Conservation (phyloP, 2,888 invertebrate genomes). For the Orthonevra nobilis region DNA sequence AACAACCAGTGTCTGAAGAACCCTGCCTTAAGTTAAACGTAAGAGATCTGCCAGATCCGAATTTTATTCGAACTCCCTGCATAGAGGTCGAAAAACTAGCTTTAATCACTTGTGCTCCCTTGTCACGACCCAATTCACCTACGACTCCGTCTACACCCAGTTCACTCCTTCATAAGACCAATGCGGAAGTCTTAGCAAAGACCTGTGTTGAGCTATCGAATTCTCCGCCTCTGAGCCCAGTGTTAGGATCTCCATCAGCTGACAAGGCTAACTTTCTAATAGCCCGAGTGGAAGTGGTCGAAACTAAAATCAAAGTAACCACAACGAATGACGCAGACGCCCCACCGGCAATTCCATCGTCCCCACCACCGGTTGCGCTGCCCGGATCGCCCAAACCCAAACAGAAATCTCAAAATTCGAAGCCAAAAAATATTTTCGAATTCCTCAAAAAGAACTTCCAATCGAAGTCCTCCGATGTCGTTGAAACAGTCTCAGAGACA, state of each 20-base stretch:
- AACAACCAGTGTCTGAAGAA: conserved; percentile 23
- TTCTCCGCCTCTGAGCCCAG: conserved; percentile 47
- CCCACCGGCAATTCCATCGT: conserved; percentile 74
- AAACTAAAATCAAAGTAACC: conserved; percentile 78
- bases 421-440: conserved; percentile 80
- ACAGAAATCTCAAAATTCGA: conserved; percentile 65
- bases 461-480: conserved; percentile 71
- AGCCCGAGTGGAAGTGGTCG: conserved; percentile 77
- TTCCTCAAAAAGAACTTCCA: conserved; percentile 79
- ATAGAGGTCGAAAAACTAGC: conserved; percentile 13
- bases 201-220: conserved; percentile 46
- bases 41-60: conserved; percentile 53
- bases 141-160: conserved; percentile 57
- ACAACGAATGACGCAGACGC: conserved; percentile 73
- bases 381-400: conserved; percentile 53
- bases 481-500: conserved; percentile 67
- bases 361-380: conserved; percentile 35
- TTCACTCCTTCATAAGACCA: conserved; percentile 40
- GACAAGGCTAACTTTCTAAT: conserved; percentile 74
- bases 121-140: conserved; percentile 73
- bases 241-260: conserved; percentile 17
- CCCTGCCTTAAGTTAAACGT: conserved; percentile 53
- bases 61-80: conserved; percentile 49
- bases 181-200: conserved; percentile 35
- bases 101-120: not conserved